Conservation (phyloP, 1,140 invertebrate genomes). For the Macrostomum lignano region DNA sequence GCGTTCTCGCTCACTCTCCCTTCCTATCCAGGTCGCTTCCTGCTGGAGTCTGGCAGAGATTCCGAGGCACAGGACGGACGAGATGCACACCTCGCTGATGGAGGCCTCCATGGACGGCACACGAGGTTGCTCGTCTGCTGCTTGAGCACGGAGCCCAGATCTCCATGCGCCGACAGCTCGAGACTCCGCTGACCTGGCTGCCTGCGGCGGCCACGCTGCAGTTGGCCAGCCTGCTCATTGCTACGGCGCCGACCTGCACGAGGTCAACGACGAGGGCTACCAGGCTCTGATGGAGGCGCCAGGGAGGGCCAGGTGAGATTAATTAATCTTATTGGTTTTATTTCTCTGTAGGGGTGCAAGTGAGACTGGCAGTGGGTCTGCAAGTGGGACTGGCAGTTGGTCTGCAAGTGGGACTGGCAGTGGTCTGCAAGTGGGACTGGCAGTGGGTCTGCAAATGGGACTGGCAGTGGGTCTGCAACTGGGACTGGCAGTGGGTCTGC, state of each 20-base stretch:
- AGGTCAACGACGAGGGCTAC: slow-evolving; percentile 96
- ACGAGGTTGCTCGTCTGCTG: slow-evolving; percentile 30
- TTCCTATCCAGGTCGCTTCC: too few relatives aligned
- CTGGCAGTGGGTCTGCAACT: too few relatives aligned
- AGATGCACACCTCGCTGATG: slow-evolving; percentile 97
- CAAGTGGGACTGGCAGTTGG: too few relatives aligned
- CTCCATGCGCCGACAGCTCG: slow-evolving; percentile 46
- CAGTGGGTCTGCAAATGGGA: too few relatives aligned
- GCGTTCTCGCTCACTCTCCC: too few relatives aligned
- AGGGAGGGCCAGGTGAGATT: slow-evolving; percentile 91
- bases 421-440: too few relatives aligned
- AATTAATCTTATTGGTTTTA: too few relatives aligned
- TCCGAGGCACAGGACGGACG: slow-evolving; percentile 84
- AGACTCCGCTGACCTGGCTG: slow-evolving; percentile 87
- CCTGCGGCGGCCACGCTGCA: slow-evolving; percentile 89
- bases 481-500: too few relatives aligned
- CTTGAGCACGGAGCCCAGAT: slow-evolving; percentile 48
- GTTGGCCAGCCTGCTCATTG: slow-evolving; percentile 66
- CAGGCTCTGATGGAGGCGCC: slow-evolving; percentile 81
- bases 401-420: too few relatives aligned
- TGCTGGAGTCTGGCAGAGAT: slow-evolving; percentile 27
- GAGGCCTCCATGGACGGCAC: slow-evolving; percentile 96
- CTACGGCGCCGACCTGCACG: slow-evolving; percentile 85
- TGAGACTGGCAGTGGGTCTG: too few relatives aligned
- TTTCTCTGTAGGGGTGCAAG: too few relatives aligned